Evolutionary conservation across 2,888 invertebrate genomes (phyloP), one percentile per base, ranked within the genome.

Genomic region (Liodrosophila aerea): DNA sequence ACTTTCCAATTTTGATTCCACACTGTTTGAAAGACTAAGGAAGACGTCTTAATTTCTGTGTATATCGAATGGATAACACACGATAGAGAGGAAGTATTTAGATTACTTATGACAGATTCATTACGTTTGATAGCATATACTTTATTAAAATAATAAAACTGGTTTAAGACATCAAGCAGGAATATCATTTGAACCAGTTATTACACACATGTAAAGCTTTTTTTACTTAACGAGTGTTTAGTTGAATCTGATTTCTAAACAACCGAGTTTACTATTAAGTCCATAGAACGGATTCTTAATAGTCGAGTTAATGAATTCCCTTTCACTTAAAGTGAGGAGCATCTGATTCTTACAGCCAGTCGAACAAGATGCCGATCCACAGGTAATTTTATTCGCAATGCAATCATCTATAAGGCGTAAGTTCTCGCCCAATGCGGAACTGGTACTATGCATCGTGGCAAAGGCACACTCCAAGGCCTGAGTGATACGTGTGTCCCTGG

Each of bases 381-480:
- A 74, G 4, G 57, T 7, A 22, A 41, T 0, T 2, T 18, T 11
- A 12, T 78, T 59, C 1, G 15, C 47, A 16, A 82, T 62, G n/a
- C 74, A 75, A 29, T 46, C 52, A 22, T 75, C 59, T 3, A 82
- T 43, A 8, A 78, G 60, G 0, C 50, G 40, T 4, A 51, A 0
- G 13, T 52, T 7, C 1, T 33, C 11, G 0, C 57, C 59, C 40
- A 75, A 16, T 0, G 13, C 4, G 0, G 66, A 7, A 0, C 44
- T 45, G 7, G 57, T 47, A 11, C 22, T 12, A 9, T 78, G 44
- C 1, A 82, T 52, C 9, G 46, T 45, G 2, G 4, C 15, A 9
- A 75, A 78, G 30, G 66, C 11, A 7, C 75, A 82, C 0, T 65
- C 66, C 72, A 51, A 75, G 8, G 80, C 65, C 34, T 15, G 34